These are phyloP conservation scores for Trichechus manatus DNA, from an alignment of 2,113 vertebrate species.

Conservation along the genomic window DNA sequence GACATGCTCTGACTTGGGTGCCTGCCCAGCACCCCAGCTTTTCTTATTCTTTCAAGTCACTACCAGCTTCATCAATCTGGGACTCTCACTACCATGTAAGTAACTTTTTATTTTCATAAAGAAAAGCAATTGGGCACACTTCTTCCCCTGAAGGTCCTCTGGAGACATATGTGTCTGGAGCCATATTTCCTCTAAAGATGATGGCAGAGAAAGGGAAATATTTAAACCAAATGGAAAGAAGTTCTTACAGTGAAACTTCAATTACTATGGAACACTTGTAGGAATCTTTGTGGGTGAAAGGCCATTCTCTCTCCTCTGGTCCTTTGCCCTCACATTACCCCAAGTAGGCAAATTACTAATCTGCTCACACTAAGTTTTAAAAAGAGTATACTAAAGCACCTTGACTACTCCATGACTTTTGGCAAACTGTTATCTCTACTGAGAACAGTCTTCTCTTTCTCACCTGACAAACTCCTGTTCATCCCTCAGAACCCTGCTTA, in stretches of 20 bases:
- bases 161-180: background rate
- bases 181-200: background rate
- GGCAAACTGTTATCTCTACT: background rate
- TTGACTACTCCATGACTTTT: background rate
- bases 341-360: background rate
- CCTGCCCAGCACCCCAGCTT: fast-evolving
- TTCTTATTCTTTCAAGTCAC: background rate
- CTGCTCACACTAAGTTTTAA: background rate
- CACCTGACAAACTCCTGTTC: background rate
- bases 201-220: background rate
- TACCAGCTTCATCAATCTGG: background rate
- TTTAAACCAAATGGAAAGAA: slow-evolving; percentile 12
- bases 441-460: background rate
- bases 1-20: background rate
- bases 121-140: background rate
- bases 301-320: too few relatives aligned
- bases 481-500: background rate
- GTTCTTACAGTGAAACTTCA: background rate
- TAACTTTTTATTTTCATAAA: background rate
- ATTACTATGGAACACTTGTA: background rate
- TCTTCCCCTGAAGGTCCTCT: background rate
- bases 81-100: background rate
- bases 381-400: background rate
- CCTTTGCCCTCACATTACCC: background rate
- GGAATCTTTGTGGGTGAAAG: background rate